Evolutionary conservation across 2,888 invertebrate genomes (phyloP).

Genomic region (Aproaerema taeniolella): DNA sequence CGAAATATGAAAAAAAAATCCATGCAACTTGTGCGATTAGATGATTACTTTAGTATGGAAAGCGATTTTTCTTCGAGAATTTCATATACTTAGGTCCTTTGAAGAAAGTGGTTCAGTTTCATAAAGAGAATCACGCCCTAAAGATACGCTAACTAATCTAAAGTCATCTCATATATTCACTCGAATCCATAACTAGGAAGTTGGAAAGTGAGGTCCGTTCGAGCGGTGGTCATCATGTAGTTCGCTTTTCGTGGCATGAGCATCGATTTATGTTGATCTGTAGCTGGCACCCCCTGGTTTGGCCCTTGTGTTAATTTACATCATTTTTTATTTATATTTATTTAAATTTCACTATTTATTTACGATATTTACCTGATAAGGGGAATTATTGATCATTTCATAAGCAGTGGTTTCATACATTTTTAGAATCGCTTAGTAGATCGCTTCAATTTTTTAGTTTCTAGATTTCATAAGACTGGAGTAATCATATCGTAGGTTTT

Average conservation of each 20-base stretch:
- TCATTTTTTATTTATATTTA: slow-evolving; percentile 31
- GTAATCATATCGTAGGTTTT: slow-evolving; percentile 42
- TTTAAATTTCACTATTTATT: slow-evolving; percentile 31
- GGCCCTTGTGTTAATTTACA: slow-evolving; percentile 62
- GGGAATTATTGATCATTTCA: slow-evolving; percentile 31
- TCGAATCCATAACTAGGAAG: no score
- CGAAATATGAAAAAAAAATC: no score
- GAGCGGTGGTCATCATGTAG: slow-evolving; percentile 50
- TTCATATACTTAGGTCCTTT: no score
- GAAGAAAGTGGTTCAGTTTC: no score
- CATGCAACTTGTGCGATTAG: no score
- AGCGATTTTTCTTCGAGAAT: no score
- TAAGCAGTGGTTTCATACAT: slow-evolving; percentile 32
- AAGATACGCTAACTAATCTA: no score
- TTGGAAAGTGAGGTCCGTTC: slow-evolving; percentile 38
- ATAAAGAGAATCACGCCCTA: no score
- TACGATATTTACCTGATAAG: slow-evolving; percentile 23
- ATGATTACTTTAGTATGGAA: no score
- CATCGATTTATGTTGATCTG: slow-evolving; percentile 56
- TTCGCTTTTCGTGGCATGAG: slow-evolving; percentile 67
- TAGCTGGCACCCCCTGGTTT: slow-evolving; percentile 76
- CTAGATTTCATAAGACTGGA: slow-evolving; percentile 44
- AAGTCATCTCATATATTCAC: no score
- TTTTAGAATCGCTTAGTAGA: slow-evolving; percentile 36
- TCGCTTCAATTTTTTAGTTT: slow-evolving; percentile 34